phyloP scores from a whole-genome alignment of 2,888 invertebrate genomes.

The Sialis fuliginosa region DNA sequence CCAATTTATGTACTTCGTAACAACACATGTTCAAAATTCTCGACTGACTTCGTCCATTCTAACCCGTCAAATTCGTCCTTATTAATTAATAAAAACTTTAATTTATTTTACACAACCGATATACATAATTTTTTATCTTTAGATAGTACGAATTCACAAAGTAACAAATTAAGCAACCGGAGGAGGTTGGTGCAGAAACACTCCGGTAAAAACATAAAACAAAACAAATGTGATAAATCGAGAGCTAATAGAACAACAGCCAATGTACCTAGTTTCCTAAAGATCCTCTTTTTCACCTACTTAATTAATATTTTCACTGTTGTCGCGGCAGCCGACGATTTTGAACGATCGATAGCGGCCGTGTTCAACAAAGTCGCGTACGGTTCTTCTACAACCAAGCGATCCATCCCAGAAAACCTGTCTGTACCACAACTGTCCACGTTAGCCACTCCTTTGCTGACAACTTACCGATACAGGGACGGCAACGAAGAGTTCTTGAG shows the following conservation, averaged over 20 bases:
- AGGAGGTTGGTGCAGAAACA: too few relatives aligned
- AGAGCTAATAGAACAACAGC: too few relatives aligned
- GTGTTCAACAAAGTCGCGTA: slow-evolving; percentile 52
- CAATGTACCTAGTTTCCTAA: too few relatives aligned
- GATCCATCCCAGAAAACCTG: slow-evolving; percentile 44
- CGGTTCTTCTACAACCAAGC: slow-evolving; percentile 46
- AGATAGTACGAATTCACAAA: slow-evolving; percentile 1
- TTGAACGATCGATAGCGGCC: slow-evolving; percentile 47
- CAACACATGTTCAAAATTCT: too few relatives aligned
- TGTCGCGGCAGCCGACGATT: background rate
- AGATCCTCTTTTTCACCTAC: slow-evolving; percentile 1
- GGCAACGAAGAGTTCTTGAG: slow-evolving; percentile 24
- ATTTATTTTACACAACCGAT: background rate
- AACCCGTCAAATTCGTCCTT: background rate
- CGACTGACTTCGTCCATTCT: slow-evolving; percentile 5
- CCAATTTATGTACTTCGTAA: too few relatives aligned
- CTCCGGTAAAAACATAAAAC: too few relatives aligned
- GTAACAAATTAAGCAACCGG: background rate
- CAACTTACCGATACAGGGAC: slow-evolving; percentile 31
- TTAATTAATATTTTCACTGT: background rate
- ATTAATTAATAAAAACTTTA: too few relatives aligned
- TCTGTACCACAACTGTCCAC: slow-evolving; percentile 41
- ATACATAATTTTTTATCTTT: slow-evolving; percentile 1
- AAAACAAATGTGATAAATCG: too few relatives aligned
- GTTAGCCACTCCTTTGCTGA: slow-evolving; percentile 40